These are phyloP conservation scores for Platycheirus albimanus DNA, from an alignment of 2,888 invertebrate species.

Conservation along the genomic window DNA sequence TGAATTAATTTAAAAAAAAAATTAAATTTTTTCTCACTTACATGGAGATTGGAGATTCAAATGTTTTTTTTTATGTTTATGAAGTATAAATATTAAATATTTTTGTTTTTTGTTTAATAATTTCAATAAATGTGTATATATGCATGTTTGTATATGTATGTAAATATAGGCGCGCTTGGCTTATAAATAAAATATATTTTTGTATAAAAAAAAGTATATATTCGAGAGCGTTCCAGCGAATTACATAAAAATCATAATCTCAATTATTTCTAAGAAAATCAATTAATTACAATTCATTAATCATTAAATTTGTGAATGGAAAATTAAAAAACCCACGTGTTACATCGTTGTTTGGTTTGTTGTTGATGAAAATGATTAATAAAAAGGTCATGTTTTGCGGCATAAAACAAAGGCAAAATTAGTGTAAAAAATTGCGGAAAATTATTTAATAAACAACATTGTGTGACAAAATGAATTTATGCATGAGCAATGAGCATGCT, in stretches of 20 bases:
- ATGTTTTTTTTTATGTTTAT: slow-evolving; percentile 6
- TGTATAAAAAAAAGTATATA: background rate
- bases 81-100: slow-evolving; percentile 55
- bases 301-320: background rate
- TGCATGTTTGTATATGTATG: too few relatives aligned
- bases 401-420: slow-evolving; percentile 15
- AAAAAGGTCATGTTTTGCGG: slow-evolving; percentile 11
- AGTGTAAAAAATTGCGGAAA: slow-evolving; percentile 14
- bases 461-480: slow-evolving; percentile 58
- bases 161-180: slow-evolving; percentile 28
- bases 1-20: slow-evolving; percentile 26
- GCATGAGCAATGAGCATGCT: too few relatives aligned
- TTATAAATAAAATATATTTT: slow-evolving; percentile 13
- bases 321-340: slow-evolving; percentile 15
- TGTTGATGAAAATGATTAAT: background rate
- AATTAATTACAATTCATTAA: slow-evolving; percentile 5
- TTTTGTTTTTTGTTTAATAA: slow-evolving; percentile 12
- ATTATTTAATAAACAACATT: slow-evolving; percentile 30
- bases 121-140: slow-evolving; percentile 14
- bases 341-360: slow-evolving; percentile 8
- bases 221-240: slow-evolving; percentile 25
- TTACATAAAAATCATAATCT: slow-evolving; percentile 31
- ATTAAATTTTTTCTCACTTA: slow-evolving; percentile 17
- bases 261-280: slow-evolving; percentile 13
- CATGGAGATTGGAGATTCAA: slow-evolving; percentile 34